These are phyloP conservation scores for Nesometra sesokonis DNA, from an alignment of 35 echinoderm and acorn worm genomes.

Conservation along the genomic window DNA sequence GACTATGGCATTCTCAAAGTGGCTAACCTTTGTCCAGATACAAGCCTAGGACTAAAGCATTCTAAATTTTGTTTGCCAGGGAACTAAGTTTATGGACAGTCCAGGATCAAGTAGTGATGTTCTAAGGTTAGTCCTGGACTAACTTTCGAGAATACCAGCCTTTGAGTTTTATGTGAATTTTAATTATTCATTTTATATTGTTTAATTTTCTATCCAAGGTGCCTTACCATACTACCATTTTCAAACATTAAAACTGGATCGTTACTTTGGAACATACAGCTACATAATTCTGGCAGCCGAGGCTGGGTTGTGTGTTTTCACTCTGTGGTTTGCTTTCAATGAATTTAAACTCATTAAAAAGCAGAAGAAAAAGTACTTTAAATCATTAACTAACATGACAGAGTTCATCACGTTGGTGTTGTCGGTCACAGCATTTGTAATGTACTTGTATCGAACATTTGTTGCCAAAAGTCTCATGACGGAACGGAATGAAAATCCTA, in stretches of 20 bases:
- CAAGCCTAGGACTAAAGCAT: too few relatives aligned
- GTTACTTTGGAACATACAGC: conserved; percentile 75
- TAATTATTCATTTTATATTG: too few relatives aligned
- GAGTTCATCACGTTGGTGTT: conserved; percentile 45
- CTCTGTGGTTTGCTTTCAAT: conserved; percentile 25
- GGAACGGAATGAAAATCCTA: conserved; percentile 10
- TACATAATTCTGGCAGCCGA: conserved; percentile 76
- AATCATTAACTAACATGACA: background rate
- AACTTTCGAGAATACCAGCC: too few relatives aligned
- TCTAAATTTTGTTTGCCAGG: too few relatives aligned
- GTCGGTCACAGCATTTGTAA: conserved; percentile 37
- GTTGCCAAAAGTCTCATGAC: conserved; percentile 46
- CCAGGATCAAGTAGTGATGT: too few relatives aligned
- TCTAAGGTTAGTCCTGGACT: too few relatives aligned
- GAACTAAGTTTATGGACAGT: too few relatives aligned
- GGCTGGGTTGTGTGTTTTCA: conserved; percentile 38
- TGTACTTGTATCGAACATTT: conserved; percentile 63
- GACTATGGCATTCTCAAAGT: too few relatives aligned
- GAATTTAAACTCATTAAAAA: conserved; percentile 8
- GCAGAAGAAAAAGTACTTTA: conserved; percentile 20
- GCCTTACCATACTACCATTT: conserved; percentile 46
- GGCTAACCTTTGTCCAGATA: too few relatives aligned
- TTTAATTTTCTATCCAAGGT: conserved; percentile 21
- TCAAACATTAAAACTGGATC: conserved; percentile 67
- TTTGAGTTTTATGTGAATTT: too few relatives aligned